Evolutionary conservation across 2,797 vertebrate genomes (phyloP).

Genomic region (Amblyraja radiata): DNA sequence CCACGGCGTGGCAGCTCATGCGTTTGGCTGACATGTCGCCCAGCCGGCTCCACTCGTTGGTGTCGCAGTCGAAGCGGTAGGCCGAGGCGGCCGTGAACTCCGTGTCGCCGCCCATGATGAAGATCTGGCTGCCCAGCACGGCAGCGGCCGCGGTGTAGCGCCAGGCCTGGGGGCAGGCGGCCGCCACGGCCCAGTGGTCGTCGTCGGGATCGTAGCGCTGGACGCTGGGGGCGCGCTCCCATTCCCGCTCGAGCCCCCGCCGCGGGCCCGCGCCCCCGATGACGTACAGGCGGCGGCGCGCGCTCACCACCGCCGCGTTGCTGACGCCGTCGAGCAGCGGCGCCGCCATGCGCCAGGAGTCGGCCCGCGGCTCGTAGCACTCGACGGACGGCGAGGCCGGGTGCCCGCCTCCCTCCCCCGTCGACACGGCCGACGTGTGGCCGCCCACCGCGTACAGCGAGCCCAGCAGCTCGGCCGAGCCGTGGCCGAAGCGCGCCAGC

Average conservation of each 20-base stretch:
- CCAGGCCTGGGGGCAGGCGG: slow-evolving; percentile 87
- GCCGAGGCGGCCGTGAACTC: slow-evolving; percentile 86
- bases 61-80: slow-evolving; percentile 89
- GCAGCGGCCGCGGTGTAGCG: slow-evolving; percentile 84
- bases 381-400: slow-evolving; percentile 86
- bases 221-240: slow-evolving; percentile 47
- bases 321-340: slow-evolving; percentile 82
- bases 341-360: slow-evolving; percentile 90
- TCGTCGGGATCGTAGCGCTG: slow-evolving; percentile 80
- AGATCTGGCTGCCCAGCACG: slow-evolving; percentile 87
- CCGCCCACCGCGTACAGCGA: slow-evolving; percentile 85
- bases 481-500: slow-evolving; percentile 87
- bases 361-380: slow-evolving; percentile 73
- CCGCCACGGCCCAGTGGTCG: slow-evolving; percentile 82
- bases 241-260: no score
- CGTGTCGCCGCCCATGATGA: slow-evolving; percentile 92
- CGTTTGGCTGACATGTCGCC: slow-evolving; percentile 93
- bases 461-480: slow-evolving; percentile 82
- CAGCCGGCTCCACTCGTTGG: slow-evolving; percentile 79
- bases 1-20: slow-evolving; percentile 89
- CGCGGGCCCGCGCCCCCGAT: slow-evolving; percentile 68
- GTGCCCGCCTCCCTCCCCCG: slow-evolving; percentile 60
- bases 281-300: slow-evolving; percentile 83
- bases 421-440: slow-evolving; percentile 57
- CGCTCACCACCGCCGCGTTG: slow-evolving; percentile 86